Base-by-base conservation (phyloP, 2,888 invertebrate genomes). In the Sphinx pinastri region DNA sequence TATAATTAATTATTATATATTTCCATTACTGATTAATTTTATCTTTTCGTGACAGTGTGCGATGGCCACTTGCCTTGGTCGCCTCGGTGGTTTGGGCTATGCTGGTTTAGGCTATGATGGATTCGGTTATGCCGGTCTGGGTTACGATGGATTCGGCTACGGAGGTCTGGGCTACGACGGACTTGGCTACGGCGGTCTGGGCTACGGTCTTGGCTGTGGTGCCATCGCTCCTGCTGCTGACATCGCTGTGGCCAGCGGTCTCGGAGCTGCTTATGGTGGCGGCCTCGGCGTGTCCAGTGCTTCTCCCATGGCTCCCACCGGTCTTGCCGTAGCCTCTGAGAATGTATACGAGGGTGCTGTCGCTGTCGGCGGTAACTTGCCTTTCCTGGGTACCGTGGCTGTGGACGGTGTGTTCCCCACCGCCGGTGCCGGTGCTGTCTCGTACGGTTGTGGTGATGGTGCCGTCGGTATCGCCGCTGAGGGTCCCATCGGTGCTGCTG, bases 171-270 rank as follows among this genome's bases (percentile, higher is more conserved):
- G 69, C 19, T 69, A 47, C 59, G 67, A 45, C 16, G 51, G 60
- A 25, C 49, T 52, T 14, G 69, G 68, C 12, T 68, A 58, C 10
- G 49, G 57, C 16, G 52, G 52, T 52, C 67, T 59, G 3, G 70
- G 58, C 19, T 68, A 47, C 60, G 70, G 60, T 54, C 45, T 71
- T 3, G 71, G 67, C 31, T 67, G 60, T 19, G 67, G 45, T 68
- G 71, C 76, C 0, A 88, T 88, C 12, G 83, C 84, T 13, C 74
- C 82, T 16, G 74, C 83, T 4, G 85, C 87, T 11, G 69, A 60
- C 52, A 69, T 67, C 11, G 58, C 25, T 14, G 70, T 13, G 47
- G 63, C 10, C 63, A 71, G 70, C 45, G 1, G 63, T 31, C 49
- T 69, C n/a, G 57, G 25, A 25, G 25, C 25, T 25, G 25, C 25